phyloP scores from a whole-genome alignment of 2,113 vertebrate species.

The Cisticola juncidis region DNA sequence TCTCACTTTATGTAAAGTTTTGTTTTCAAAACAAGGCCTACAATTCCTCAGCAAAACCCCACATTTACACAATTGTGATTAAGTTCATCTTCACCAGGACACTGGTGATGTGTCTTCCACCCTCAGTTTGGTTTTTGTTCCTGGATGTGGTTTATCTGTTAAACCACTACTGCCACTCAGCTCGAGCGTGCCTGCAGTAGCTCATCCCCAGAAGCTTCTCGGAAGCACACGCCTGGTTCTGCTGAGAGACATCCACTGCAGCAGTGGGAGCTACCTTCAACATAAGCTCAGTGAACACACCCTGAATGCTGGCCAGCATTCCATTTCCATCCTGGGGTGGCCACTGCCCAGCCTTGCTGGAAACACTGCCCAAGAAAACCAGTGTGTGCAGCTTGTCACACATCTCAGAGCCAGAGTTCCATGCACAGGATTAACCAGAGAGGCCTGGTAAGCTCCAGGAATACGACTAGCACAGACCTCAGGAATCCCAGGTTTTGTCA shows the following conservation, averaged over 20 bases:
- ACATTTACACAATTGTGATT: neutral
- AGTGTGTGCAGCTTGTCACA: neutral
- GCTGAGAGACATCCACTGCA: neutral
- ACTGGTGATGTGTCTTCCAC: neutral
- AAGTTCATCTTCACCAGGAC: neutral
- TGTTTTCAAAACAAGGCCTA: neutral
- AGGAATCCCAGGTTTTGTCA: neutral
- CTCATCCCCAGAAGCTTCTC: neutral
- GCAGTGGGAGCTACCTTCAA: neutral
- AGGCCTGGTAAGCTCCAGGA: neutral
- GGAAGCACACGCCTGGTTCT: rapidly evolving
- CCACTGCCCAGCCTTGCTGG: neutral
- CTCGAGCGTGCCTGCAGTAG: rapidly evolving
- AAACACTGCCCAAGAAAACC: neutral
- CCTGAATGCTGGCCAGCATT: rapidly evolving
- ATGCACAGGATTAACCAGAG: neutral
- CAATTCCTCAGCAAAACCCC: neutral
- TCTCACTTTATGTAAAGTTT: neutral
- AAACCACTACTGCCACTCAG: neutral
- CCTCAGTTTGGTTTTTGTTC: neutral
- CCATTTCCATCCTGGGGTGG: neutral
- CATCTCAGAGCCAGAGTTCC: neutral
- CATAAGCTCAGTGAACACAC: neutral
- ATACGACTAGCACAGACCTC: neutral
- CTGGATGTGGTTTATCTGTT: neutral